phyloP scores from a whole-genome alignment of 2,888 invertebrate genomes.

The Hyposoter didymator region DNA sequence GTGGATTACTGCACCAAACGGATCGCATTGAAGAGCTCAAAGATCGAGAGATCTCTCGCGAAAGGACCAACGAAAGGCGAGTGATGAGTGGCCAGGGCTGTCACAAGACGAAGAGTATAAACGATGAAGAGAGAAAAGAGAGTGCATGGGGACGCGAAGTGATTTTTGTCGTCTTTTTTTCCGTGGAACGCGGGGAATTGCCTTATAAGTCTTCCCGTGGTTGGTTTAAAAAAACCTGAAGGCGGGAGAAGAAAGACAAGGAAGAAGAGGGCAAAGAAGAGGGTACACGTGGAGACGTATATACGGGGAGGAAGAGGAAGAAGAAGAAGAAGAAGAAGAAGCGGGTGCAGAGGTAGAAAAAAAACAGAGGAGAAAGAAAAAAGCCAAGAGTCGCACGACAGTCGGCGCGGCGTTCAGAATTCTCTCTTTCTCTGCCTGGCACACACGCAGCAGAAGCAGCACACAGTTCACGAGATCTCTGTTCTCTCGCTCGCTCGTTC shows the following conservation, averaged over 20 bases:
- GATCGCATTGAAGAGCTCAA: slow-evolving; percentile 16
- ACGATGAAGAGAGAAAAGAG: slow-evolving; percentile 21
- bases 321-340: slow-evolving; percentile 61
- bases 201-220: slow-evolving; percentile 81
- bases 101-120: slow-evolving; percentile 40
- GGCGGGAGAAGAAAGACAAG: slow-evolving; percentile 55
- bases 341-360: slow-evolving; percentile 18
- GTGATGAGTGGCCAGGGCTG: slow-evolving; percentile 17
- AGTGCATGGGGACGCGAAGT: slow-evolving; percentile 58
- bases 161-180: slow-evolving; percentile 80
- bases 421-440: slow-evolving; percentile 57
- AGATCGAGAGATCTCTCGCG: slow-evolving; percentile 35
- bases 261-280: slow-evolving; percentile 62
- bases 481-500: slow-evolving; percentile 61
- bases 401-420: slow-evolving; percentile 73
- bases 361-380: slow-evolving; percentile 57
- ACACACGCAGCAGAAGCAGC: slow-evolving; percentile 27
- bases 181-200: slow-evolving; percentile 81
- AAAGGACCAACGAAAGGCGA: slow-evolving; percentile 24
- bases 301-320: slow-evolving; percentile 27
- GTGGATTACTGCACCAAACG: slow-evolving; percentile 8
- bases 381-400: slow-evolving; percentile 77
- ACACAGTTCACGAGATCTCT: slow-evolving; percentile 48
- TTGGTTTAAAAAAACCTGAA: slow-evolving; percentile 72
- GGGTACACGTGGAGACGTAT: slow-evolving; percentile 53